Base-by-base conservation (phyloP, 2,797 vertebrate genomes). In the Fundulus diaphanus region DNA sequence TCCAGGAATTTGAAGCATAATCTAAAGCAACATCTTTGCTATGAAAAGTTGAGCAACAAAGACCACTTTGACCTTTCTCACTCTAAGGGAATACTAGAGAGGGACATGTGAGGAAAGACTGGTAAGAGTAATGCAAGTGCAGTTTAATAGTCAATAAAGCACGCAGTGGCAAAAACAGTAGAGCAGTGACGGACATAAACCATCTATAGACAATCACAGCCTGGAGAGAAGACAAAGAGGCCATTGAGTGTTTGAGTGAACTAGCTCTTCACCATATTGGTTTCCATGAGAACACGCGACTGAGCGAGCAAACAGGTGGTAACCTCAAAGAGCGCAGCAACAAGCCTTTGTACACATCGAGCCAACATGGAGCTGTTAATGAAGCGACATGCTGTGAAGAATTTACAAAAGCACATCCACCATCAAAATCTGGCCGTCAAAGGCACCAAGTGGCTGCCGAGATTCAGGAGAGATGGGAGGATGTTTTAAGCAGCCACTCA, bases 261-360 rank as follows among this genome's bases (percentile, higher is more conserved):
- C 51, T 5, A 11, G 51, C 73, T 83, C 83, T 59, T 81, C 80
- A 73, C 35, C 79, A 29, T 80, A 72, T 79, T 83, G 88, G 90
- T 92, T 92, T 87, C 91, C 90, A 92, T 91, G 92, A 88, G 81
- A 92, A 92, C 90, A 70, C 56, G 57, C 80, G 74, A 66, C 66
- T 9, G 73, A 82, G 79, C 1, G 71, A 83, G 84, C 33, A 44
- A 91, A 89, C 88, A 90, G 87, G 90, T 91, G 83, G 83, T 46
- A 78, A 85, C 84, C 86, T 89, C 81, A 80, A 78, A 86, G 77
- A 88, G 83, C 78, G 54, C 76, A 44, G 74, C 80, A 44, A 80
- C 84, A n/a, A 31, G 72, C 59, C 54, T 61, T 46, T 3, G 7
- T 15, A 51, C 37, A 49, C 0, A 5, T 54, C 1, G 15, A 40